Evolutionary conservation across 1,140 invertebrate species (phyloP).

Genomic region (Metaphire vulgaris): DNA sequence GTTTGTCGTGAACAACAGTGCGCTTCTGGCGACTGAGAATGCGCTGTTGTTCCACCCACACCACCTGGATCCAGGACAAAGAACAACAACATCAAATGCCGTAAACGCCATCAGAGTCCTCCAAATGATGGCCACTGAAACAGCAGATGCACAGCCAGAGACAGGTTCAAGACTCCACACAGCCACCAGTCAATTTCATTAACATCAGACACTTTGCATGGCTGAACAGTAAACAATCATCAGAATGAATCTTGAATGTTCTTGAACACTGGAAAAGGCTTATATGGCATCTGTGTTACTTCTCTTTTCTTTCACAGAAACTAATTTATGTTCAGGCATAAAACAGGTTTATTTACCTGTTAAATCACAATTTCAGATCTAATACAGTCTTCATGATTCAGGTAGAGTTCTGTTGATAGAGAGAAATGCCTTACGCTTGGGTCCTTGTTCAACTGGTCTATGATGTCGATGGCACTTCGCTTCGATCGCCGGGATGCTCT

Average conservation of each 20-base stretch:
- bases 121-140: conserved; percentile 3
- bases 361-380: no score
- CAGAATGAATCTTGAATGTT: neutral
- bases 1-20: conserved; percentile 42
- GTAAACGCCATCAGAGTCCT: neutral
- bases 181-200: neutral
- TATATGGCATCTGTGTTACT: no score
- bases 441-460: conserved; percentile 31
- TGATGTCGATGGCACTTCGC: conserved; percentile 34
- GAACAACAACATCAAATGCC: no score
- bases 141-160: neutral
- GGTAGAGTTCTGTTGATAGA: no score
- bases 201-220: neutral
- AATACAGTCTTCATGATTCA: no score
- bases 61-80: no score
- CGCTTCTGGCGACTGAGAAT: conserved; percentile 37
- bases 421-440: conserved; percentile 33
- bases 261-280: no score
- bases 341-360: no score
- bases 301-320: no score
- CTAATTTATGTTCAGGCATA: no score
- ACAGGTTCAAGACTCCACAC: neutral
- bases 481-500: conserved; percentile 33
- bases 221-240: neutral
- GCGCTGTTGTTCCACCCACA: conserved; percentile 40